Evolutionary conservation across 1,140 invertebrate species (phyloP), one percentile per base, ranked within the genome.

Genomic region (Carposina sasakii): DNA sequence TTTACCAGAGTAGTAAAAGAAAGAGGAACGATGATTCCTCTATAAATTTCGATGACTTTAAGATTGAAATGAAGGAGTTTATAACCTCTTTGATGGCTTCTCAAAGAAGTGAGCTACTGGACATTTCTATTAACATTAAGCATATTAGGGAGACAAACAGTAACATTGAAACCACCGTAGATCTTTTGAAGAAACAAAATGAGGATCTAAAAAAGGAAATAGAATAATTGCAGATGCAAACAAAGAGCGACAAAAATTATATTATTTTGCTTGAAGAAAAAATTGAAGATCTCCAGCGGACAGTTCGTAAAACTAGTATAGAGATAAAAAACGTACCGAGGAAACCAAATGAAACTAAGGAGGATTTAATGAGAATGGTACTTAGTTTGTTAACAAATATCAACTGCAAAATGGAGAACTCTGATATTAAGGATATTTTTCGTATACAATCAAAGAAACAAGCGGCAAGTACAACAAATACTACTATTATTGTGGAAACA

Each of bases 311-410:
- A 23, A 42, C 40, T 3, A 16, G 40, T 23, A 12, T 42, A 6
- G 40, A 42, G 13, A 23, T 42, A 24, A 42, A 42, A 42, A 42
- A 42, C 13, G 21, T 42, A 2, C 40, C 24, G 5, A 23, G 13
- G 16, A 24, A n/a, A 28, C 2, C 21, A 13, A 42, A 36, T 23
- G 24, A 42, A 26, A 24, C 40, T n/a, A 23, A 23, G 10, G 15
- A 12, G 3, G 34, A 37, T 6, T n/a, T 37, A n/a, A 37, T 37
- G 5, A 8, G 20, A 19, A 37, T 37, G 17, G 34, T 37, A 8
- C 2, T 20, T 3, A 37, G 20, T 20, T 4, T 37, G 16, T 3
- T 19, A 4, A 33, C 10, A 4, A 33, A 10, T 8, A 33, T 33
- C n/a, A 4, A 33, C 31, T 8, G 31, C n/a, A 3, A 6, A n/a